Base-by-base conservation (phyloP, 2,888 invertebrate species). In the Lochmaea capreae region DNA sequence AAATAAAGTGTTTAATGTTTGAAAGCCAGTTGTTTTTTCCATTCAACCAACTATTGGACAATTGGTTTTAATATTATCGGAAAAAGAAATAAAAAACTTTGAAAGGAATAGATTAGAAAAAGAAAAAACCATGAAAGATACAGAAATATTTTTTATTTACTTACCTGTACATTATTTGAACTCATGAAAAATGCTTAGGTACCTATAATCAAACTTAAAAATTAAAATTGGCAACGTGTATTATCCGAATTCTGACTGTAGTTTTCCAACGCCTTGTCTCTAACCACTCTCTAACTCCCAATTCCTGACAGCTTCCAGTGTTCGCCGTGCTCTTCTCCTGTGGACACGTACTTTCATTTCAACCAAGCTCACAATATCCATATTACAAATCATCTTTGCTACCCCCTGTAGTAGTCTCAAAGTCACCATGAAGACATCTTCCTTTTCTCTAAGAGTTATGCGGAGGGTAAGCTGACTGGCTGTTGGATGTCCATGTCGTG, bases 391-490 rank as follows among this genome's bases (percentile, higher is more conserved):
- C 59, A 72, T 62, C 74, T 71, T 68, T 65, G 18, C 42, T 42
- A 62, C 39, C 58, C 39, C 63, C 57, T 59, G 9, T 65, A 54
- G 54, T 54, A 54, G 54, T 54, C 54, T 67, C 72, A 46, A 52
- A 42, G 58, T 16, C 69, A 92, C 89, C 84, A 93, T 93, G 93
- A 93, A 93, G 91, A 93, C 93, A 57, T 93, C 93, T 66, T 93
- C 93, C 84, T 93, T 93, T 85, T 93, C 93, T 22, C 90, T 93
- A 67, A 92, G 93, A 80, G 93, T 93, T 82, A 93, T 93, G 93
- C 90, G 93, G 88, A 90, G 93, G 93, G 93, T 93, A 86, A 91
- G 93, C 90, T 79, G 78, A 77, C 77, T 80, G 71, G 75, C 78
- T 77, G 74, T 74, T 77, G 75, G 76, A 77, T 78, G 78, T 77